A percentile compares a stretch with the other conserved stretches of the same genome.
These are phyloP conservation scores for Stomorhina lunata DNA, from an alignment of 2,888 invertebrate genomes.

Conservation along the genomic window DNA sequence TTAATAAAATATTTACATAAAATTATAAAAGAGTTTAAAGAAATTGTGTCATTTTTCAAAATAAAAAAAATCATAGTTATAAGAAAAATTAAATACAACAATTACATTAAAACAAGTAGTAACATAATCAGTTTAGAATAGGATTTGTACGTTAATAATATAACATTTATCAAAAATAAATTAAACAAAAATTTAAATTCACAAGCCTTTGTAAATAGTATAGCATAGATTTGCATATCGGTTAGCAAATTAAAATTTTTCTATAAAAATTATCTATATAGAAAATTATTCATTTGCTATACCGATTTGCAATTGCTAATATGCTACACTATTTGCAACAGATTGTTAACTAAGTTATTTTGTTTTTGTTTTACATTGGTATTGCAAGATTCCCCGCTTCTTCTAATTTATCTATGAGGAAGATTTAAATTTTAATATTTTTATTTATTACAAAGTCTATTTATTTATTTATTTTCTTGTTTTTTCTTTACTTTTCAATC, in stretches of 20 bases:
- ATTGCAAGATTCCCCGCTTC: constrained; percentile 52
- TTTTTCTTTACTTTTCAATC: too few species aligned
- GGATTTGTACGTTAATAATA: constrained; percentile 49
- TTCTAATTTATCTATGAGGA: constrained; percentile 39
- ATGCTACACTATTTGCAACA: too few species aligned
- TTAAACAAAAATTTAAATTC: not conserved
- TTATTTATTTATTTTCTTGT: constrained; percentile 14
- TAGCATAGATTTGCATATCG: too few species aligned
- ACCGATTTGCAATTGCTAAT: too few species aligned
- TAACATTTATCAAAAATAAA: constrained; percentile 10
- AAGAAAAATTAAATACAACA: constrained; percentile 28
- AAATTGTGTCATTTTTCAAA: constrained; percentile 44
- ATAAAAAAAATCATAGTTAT: not conserved
- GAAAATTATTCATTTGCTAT: too few species aligned
- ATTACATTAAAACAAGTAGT: not conserved
- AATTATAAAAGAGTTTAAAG: constrained; percentile 14
- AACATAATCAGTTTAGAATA: constrained; percentile 28
- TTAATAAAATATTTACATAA: constrained; percentile 44
- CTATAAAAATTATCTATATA: too few species aligned
- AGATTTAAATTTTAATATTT: not conserved
- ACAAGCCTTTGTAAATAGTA: too few species aligned
- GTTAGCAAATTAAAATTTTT: too few species aligned
- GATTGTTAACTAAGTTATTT: not conserved
- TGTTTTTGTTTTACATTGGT: not conserved
- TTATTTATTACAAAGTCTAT: not conserved